These are phyloP conservation scores for Platichthys stellatus DNA, from an alignment of 2,113 vertebrate genomes.

Conservation along the genomic window DNA sequence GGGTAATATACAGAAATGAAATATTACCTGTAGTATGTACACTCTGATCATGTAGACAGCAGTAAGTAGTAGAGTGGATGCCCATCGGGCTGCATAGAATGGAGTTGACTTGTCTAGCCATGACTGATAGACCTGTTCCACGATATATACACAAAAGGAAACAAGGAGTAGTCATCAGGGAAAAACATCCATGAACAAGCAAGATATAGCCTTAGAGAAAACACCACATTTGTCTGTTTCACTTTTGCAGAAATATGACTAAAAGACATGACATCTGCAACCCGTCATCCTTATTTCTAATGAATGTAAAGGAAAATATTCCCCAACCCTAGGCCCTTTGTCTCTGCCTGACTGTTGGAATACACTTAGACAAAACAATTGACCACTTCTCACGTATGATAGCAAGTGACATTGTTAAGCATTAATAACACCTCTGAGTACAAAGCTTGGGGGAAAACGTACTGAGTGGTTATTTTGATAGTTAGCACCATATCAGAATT, in stretches of 20 bases:
- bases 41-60: conserved; percentile 97
- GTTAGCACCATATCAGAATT: too few relatives aligned
- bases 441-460: too few relatives aligned
- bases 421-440: too few relatives aligned
- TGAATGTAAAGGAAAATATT: background rate
- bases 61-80: conserved; percentile 89
- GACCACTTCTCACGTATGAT: too few relatives aligned
- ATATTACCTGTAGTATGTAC: conserved; percentile 94
- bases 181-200: background rate
- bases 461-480: too few relatives aligned
- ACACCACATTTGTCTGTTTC: background rate
- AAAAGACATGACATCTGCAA: background rate
- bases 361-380: background rate
- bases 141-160: conserved; percentile 7
- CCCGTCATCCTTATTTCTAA: background rate
- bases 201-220: background rate
- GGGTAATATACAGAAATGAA: background rate
- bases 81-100: conserved; percentile 91
- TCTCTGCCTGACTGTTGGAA: background rate
- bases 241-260: background rate
- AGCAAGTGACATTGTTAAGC: too few relatives aligned
- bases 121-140: conserved; percentile 92
- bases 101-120: conserved; percentile 99
- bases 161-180: background rate
- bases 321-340: background rate